phyloP scores from a whole-genome alignment of 1,140 invertebrate genomes.

The Penaeus chinensis region DNA sequence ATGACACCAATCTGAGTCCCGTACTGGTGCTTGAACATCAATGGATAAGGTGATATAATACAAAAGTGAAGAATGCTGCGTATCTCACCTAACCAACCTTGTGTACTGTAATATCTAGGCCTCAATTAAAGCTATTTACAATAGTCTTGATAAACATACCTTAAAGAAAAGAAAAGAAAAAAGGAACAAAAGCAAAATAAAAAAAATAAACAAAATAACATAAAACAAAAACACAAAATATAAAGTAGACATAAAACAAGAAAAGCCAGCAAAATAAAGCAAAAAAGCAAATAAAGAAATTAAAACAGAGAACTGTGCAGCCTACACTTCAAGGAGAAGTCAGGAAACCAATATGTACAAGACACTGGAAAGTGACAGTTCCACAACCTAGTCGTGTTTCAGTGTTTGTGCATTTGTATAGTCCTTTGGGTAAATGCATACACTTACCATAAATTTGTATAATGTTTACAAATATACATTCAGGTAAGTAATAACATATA shows the following conservation, averaged over 20 bases:
- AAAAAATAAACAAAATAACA: background rate
- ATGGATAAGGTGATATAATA: constrained; percentile 12
- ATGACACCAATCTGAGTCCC: constrained; percentile 58
- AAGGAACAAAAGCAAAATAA: background rate
- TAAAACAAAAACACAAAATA: background rate
- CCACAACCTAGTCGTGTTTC: no score
- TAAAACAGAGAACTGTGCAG: no score
- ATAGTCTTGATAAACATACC: background rate
- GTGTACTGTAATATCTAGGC: constrained; percentile 42
- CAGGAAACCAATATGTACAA: no score
- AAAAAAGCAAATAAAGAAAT: no score
- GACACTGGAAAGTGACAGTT: no score
- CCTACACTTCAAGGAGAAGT: no score
- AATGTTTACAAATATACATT: no score
- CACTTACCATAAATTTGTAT: no score
- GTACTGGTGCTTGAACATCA: constrained; percentile 22
- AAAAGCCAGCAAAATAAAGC: no score
- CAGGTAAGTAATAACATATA: no score
- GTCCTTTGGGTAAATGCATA: no score
- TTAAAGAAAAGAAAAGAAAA: background rate
- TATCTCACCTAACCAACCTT: constrained; percentile 43
- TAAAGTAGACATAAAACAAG: background rate
- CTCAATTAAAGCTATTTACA: background rate
- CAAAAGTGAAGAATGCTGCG: constrained; percentile 38
- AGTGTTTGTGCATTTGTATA: no score